These are phyloP conservation scores for Pantherophis vulpinus DNA, from an alignment of 2,797 vertebrate genomes.

Conservation along the genomic window DNA sequence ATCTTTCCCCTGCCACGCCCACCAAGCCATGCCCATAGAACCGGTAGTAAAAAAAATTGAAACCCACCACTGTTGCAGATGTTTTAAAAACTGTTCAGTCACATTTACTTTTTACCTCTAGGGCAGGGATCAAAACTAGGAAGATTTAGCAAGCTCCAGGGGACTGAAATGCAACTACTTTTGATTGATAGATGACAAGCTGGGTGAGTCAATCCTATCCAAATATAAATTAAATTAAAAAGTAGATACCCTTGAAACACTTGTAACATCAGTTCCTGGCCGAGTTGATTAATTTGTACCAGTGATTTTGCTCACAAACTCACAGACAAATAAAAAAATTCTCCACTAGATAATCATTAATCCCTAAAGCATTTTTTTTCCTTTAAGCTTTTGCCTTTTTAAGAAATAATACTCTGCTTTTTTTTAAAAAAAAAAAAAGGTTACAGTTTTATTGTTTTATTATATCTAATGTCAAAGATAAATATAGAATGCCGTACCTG, in stretches of 20 bases:
- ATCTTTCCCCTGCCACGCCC: too few species aligned
- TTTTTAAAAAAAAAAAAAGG: neutral
- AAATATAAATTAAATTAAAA: neutral
- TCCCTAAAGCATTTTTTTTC: neutral
- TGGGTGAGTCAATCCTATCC: neutral
- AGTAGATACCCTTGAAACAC: neutral
- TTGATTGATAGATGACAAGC: neutral
- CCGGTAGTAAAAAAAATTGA: too few species aligned
- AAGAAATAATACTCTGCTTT: neutral
- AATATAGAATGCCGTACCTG: accelerated
- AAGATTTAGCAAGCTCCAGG: neutral
- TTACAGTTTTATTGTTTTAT: neutral
- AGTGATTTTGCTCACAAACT: neutral
- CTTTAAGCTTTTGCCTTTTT: neutral
- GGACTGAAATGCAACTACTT: neutral
- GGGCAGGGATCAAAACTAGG: neutral
- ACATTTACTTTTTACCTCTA: neutral
- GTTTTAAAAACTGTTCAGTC: neutral
- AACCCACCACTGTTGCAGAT: neutral
- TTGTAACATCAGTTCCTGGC: too few species aligned
- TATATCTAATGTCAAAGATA: accelerated
- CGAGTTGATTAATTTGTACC: neutral
- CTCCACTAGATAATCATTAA: neutral
- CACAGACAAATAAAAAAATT: neutral
- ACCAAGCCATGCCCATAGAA: too few species aligned